phyloP scores from a whole-genome alignment of 2,113 vertebrate species.

The Takifugu flavidus region DNA sequence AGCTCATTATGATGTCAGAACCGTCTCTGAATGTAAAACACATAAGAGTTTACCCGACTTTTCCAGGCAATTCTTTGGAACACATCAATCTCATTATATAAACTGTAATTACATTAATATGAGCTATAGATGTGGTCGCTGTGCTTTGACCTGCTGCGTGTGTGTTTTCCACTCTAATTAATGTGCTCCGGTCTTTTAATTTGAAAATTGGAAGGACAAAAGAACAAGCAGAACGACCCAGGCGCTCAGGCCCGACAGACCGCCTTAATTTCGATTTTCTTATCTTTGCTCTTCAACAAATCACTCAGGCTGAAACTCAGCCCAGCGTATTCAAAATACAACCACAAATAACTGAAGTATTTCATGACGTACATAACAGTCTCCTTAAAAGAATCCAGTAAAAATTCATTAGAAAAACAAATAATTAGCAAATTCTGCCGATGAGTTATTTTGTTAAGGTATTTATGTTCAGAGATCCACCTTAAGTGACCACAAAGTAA shows the following conservation, averaged over 20 bases:
- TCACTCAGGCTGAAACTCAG: too few species aligned
- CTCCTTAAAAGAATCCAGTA: too few species aligned
- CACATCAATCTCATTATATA: slow-evolving; percentile 44
- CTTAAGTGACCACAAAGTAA: background rate
- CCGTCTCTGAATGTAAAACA: too few species aligned
- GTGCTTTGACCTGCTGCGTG: slow-evolving; percentile 28
- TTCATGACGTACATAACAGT: too few species aligned
- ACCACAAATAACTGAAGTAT: too few species aligned
- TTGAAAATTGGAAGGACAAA: background rate
- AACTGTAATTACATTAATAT: slow-evolving; percentile 60
- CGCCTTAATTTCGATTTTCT: background rate
- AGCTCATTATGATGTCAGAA: too few species aligned
- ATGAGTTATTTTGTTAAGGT: background rate
- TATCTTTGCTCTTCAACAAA: background rate
- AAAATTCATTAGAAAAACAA: background rate
- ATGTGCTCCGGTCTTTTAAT: slow-evolving; percentile 14
- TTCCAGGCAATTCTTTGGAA: background rate
- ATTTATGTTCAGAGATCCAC: background rate
- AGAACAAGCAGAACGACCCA: too few species aligned
- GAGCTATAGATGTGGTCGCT: slow-evolving; percentile 41
- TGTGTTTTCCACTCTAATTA: slow-evolving; percentile 38
- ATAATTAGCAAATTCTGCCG: background rate
- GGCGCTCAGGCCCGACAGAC: too few species aligned
- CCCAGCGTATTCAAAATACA: too few species aligned
- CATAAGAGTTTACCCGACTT: too few species aligned